Evolutionary conservation across 2,797 vertebrate genomes (phyloP), one percentile per base, ranked within the genome.

Genomic region (Tiaroga cobitis): DNA sequence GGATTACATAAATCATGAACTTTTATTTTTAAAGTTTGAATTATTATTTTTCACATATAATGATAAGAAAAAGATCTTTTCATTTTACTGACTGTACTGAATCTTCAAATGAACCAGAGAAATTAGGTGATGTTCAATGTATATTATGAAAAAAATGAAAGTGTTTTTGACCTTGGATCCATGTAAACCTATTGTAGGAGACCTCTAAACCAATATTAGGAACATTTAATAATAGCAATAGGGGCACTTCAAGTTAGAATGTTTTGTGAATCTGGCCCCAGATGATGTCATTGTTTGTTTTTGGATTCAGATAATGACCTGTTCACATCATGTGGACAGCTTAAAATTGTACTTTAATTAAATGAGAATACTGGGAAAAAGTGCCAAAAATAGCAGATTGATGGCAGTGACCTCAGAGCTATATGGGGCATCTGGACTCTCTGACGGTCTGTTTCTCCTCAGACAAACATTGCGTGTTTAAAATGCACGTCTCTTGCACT

Each of bases 401-500:
- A 76, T 32, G 86, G 4, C 2, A 73, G 32, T 73, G 79, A 85
- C 77, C 56, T 86, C 72, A 85, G 16, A 85, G 86, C 87, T 82
- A 87, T 81, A 10, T 24, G n/a, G 68, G 56, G 13, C 56, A 63
- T 88, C 92, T 92, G 91, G 70, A 86, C 63, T 82, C 68, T 85
- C 78, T 88, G n/a, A 56, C 18, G 11, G 54, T 81, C 67, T 87
- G 86, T 76, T 83, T 83, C 32, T 70, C 26, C 54, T 87, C 74
- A 82, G 32, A 77, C 19, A 39, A 75, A 34, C 15, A 65, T 49
- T 19, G 41, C 1, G 5, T 67, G 8, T n/a, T 72, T 72, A 72
- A 82, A 72, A 32, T 74, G 15, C 19, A 37, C 24, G 29, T 83
- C 56, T 65, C 26, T 65, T 65, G 72, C 59, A 75, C 32, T 77